Base-by-base conservation (phyloP, 2,113 vertebrate genomes). In the Pomatorhinus ruficollis region DNA sequence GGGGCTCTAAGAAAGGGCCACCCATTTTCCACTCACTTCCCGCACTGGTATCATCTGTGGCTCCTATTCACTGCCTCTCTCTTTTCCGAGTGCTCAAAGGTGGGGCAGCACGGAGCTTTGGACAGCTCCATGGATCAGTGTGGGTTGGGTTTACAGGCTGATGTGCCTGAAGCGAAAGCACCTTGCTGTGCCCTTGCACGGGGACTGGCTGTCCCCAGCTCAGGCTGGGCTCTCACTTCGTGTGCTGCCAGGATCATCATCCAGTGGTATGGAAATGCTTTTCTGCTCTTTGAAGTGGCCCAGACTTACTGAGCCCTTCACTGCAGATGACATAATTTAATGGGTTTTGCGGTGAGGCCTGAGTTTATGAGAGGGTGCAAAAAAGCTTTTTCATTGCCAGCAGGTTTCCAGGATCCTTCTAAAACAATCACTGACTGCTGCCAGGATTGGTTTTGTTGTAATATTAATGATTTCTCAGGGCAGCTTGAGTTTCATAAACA, bases 391-490 rank as follows among this genome's bases (percentile, higher is more conserved):
- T 45, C 28, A 47, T 83, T 1, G 0, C 59, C 14, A 3, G 33
- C 54, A 57, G 54, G 61, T 75, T 80, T 37, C 75, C n/a, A 33
- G n/a, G 40, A 90, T 90, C 66, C 50, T 70, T 75, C 44, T 88
- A 86, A 90, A 83, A 80, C 72, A 85, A 72, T 59, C 0, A 0
- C 85, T 77, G 83, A 13, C 60, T 90, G 85, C 83, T 83, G 82
- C 63, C 83, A 80, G 66, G n/a, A 59, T 83, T 80, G 39, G 37
- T 90, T 95, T 86, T 94, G 66, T 77, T 97, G 71, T 92, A 95
- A 92, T 93, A 88, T 93, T 95, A 61, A 96, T 96, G 79, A 93
- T 88, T 14, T 93, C 87, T 92, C 63, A 74, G 59, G 68, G 50
- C 59, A 90, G 40, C 49, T 65, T 76, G 66, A 72, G 70, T 80